These are phyloP conservation scores for Aphodius granarius DNA, from an alignment of 2,888 invertebrate species.

Conservation along the genomic window DNA sequence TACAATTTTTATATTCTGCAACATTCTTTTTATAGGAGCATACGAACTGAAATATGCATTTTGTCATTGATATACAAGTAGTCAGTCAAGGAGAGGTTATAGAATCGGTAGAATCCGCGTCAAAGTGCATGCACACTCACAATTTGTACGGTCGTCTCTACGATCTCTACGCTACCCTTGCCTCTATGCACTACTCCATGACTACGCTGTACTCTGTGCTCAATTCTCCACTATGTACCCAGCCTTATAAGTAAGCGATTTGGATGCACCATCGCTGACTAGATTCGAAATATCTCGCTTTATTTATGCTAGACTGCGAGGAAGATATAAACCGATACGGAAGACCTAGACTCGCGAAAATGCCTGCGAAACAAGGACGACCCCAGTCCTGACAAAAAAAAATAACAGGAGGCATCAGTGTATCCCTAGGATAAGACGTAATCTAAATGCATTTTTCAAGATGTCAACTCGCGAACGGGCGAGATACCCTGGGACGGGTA, in stretches of 20 bases:
- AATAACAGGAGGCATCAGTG: not conserved
- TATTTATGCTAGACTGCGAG: not conserved
- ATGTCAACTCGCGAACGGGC: not conserved
- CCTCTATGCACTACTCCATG: no score
- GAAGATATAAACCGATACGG: not conserved
- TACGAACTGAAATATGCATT: no score
- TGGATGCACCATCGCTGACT: not conserved
- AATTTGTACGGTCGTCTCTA: no score
- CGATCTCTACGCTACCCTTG: no score
- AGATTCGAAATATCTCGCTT: not conserved
- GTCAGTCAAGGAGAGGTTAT: no score
- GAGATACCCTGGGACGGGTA: not conserved
- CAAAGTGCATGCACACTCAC: no score
- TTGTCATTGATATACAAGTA: no score
- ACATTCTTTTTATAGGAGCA: no score
- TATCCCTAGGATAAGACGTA: not conserved
- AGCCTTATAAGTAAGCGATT: not conserved
- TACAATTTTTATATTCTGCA: no score
- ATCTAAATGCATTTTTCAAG: not conserved
- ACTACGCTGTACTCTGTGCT: no score
- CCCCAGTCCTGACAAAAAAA: not conserved
- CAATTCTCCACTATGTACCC: no score
- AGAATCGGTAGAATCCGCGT: no score
- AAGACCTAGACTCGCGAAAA: not conserved
- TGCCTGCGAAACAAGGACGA: not conserved